Base-by-base conservation (phyloP, 2,113 vertebrate genomes). In the Apodemus sylvaticus region DNA sequence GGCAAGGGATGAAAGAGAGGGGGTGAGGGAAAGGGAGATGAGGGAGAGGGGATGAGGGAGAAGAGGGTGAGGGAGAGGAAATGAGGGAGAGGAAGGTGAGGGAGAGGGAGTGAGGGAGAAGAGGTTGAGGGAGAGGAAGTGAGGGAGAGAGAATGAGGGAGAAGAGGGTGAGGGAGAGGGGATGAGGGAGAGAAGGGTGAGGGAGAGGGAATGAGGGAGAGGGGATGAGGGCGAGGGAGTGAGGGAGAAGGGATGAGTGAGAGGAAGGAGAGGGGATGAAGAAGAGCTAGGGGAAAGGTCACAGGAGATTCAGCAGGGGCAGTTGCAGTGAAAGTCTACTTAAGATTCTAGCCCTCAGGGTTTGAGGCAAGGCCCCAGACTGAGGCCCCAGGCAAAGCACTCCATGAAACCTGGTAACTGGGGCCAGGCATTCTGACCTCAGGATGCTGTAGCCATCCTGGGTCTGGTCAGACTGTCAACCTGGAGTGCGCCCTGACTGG, bases 401-500 rank as follows among this genome's bases (percentile, higher is more conserved):
- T 22, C 48, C 34, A 1, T 3, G 45, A 51, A n/a, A 26, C 36
- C 45, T 71, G 17, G 14, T 4, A 14, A 14, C 6, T 13, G 19
- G 64, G 17, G 10, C 66, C 26, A 42, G 76, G 16, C 19, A 36
- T 51, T 58, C 64, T 29, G 77, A 77, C 8, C 60, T 66, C 14
- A 29, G 48, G 31, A 17, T 0, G 26, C 53, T 70, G 51, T 73
- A 26, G 79, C 53, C 34, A 19, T 29, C 55, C 74, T 24, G 4
- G 8, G n/a, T 48, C 4, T 7, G 14, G 60, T 39, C 11, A 42
- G 77, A 55, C 22, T 45, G 20, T 70, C 22, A n/a, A 51, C 60
- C 74, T 45, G 17, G n/a, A 0, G 1, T 1, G 10, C 31, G 2
- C 62, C 36, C 70, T 0, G 11, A 39, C 60, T 1, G 1, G 58